Evolutionary conservation across 2,888 invertebrate genomes (phyloP).

Genomic region (Hypomecis punctinalis): DNA sequence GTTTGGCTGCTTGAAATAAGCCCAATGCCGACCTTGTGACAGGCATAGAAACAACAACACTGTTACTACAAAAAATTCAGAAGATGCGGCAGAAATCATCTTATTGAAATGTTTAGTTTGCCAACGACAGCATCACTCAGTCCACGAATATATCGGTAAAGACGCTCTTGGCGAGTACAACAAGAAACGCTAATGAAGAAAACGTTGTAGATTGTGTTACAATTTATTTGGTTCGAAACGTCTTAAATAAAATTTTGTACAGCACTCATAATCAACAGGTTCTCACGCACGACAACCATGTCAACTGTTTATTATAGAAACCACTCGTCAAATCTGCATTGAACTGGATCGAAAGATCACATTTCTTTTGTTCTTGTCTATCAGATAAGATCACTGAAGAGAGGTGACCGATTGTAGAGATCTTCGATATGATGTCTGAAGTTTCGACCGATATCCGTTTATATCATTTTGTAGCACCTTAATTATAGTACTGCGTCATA

Average conservation of each 20-base stretch:
- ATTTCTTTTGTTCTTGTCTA: conserved; percentile 15
- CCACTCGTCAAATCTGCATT: neutral
- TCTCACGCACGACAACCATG: neutral
- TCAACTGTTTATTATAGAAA: neutral
- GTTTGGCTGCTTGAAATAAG: neutral
- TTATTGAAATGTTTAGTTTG: conserved; percentile 16
- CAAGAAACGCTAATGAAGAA: conserved; percentile 8
- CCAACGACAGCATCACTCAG: conserved; percentile 16
- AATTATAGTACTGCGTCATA: neutral
- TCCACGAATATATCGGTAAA: conserved; percentile 7
- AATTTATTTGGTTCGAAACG: neutral
- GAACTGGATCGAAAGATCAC: neutral
- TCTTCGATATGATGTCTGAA: conserved; percentile 2
- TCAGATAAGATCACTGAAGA: conserved; percentile 15
- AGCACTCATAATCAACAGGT: neutral
- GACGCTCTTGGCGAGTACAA: conserved; percentile 5
- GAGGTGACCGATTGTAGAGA: conserved; percentile 20
- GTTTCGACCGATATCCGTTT: too few relatives aligned
- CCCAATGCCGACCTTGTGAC: neutral
- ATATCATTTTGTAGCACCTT: too few relatives aligned
- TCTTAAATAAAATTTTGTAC: neutral
- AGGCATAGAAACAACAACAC: conserved; percentile 4
- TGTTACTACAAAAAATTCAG: conserved; percentile 5
- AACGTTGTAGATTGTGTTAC: neutral
- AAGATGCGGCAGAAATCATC: conserved; percentile 15